Evolutionary conservation across 2,797 vertebrate species (phyloP).

Genomic region (Apogon hyalosoma): DNA sequence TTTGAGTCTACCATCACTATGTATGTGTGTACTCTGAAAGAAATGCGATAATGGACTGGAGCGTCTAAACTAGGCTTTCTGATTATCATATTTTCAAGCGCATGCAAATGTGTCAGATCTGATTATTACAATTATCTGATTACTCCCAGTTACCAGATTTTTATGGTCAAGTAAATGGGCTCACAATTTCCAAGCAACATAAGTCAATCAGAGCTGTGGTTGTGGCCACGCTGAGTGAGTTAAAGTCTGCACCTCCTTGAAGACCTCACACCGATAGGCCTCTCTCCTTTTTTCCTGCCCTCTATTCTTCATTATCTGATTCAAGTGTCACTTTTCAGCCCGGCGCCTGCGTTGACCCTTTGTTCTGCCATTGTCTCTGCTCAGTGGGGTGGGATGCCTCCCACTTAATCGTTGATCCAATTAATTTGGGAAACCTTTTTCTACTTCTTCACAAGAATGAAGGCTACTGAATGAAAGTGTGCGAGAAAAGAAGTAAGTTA

Average conservation of each 20-base stretch:
- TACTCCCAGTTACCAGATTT: too few species aligned
- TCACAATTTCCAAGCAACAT: slow-evolving; percentile 47
- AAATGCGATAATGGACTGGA: too few species aligned
- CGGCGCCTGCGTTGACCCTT: slow-evolving; percentile 65
- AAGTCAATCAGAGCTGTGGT: slow-evolving; percentile 55
- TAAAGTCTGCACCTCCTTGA: slow-evolving; percentile 64
- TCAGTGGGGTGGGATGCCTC: slow-evolving; percentile 75
- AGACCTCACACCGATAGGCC: slow-evolving; percentile 75
- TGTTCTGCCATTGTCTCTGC: slow-evolving; percentile 78
- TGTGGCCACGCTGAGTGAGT: slow-evolving; percentile 33
- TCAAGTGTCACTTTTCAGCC: slow-evolving; percentile 81
- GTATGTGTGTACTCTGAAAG: too few species aligned
- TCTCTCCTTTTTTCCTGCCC: slow-evolving; percentile 58
- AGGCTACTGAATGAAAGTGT: slow-evolving; percentile 74
- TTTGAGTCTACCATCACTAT: too few species aligned
- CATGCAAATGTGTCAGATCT: too few species aligned
- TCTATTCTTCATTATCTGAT: slow-evolving; percentile 78
- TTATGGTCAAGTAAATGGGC: too few species aligned
- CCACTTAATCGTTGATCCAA: slow-evolving; percentile 86
- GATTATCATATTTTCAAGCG: too few species aligned
- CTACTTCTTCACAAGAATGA: slow-evolving; percentile 66
- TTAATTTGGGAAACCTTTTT: slow-evolving; percentile 82
- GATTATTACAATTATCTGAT: too few species aligned
- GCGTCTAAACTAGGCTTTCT: too few species aligned
- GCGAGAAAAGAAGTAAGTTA: slow-evolving; percentile 79